These are phyloP conservation scores for Oryctolagus cuniculus DNA, from an alignment of 2,113 vertebrate species.

Conservation along the genomic window mOryCun1.1 NC_091444.1:66510001-66510500, in stretches of 20 bases:
- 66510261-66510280: neutral
- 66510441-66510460: slow-evolving; percentile 22
- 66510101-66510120: slow-evolving; percentile 55
- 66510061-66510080: slow-evolving; percentile 69
- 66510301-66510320: slow-evolving; percentile 37
- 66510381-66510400: neutral
- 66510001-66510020: slow-evolving; percentile 28
- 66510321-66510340: neutral
- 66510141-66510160: slow-evolving; percentile 59
- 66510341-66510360: slow-evolving; percentile 21
- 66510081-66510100: slow-evolving; percentile 17
- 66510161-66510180: slow-evolving; percentile 15
- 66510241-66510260: neutral
- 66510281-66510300: neutral
- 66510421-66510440: neutral
- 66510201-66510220: neutral
- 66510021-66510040: neutral
- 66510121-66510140: slow-evolving; percentile 66
- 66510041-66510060: slow-evolving; percentile 52
- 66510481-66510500: slow-evolving; percentile 46
- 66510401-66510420: neutral
- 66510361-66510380: neutral
- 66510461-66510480: neutral
- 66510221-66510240: slow-evolving; percentile 13
- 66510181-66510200: neutral